Base-by-base conservation (phyloP, 2,797 vertebrate genomes). In the Decapterus maruadsi region DNA sequence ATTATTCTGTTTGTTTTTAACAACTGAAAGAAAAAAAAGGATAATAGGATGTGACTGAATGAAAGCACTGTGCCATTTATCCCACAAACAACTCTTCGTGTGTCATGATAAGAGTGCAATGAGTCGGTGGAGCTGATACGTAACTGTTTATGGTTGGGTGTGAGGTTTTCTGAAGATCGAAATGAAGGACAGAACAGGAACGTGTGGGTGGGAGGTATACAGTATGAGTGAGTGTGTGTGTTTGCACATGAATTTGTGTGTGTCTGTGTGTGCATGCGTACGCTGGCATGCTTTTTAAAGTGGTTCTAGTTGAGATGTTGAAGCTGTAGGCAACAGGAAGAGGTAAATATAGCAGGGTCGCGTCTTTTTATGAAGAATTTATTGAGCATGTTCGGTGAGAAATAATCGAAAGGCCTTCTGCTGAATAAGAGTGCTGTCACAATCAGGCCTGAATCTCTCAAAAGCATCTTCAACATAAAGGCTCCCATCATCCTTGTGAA, bases 31-130 rank as follows among this genome's bases (percentile, higher is more conserved):
- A 34, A 7, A 38, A 36, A 36, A 13, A 77, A 59, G 38, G 29
- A 80, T n/a, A 76, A 34, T 29, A 22, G 59, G 66, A 56, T 86
- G 85, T 83, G 78, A 82, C 75, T 83, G 62, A 76, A 72, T 75
- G 75, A 89, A 87, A 87, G 81, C 81, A 71, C 80, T 59, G 75
- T 74, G 77, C 69, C 74, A 42, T 68, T 66, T 48, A 36, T 59
- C 51, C 72, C 26, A n/a, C 57, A 71, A 57, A 55, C 50, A 4
- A 8, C 71, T 89, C 50, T 29, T 31, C 59, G 62, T 64, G 4
- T 62, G 40, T 63, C 46, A 31, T 46, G 19, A 50, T 45, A 20
- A 20, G 55, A 36, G 51, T 19, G 26, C 43, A 29, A 54, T 31
- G 61, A 85, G 53, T 59, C 40, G 57, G 43, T 13, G 12, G 51